A percentile compares a stretch with the other conserved stretches of the same genome.
These are phyloP conservation scores for Pseudolaguvia tuberculata DNA, from an alignment of 2,113 vertebrate genomes.

Conservation along the genomic window DNA sequence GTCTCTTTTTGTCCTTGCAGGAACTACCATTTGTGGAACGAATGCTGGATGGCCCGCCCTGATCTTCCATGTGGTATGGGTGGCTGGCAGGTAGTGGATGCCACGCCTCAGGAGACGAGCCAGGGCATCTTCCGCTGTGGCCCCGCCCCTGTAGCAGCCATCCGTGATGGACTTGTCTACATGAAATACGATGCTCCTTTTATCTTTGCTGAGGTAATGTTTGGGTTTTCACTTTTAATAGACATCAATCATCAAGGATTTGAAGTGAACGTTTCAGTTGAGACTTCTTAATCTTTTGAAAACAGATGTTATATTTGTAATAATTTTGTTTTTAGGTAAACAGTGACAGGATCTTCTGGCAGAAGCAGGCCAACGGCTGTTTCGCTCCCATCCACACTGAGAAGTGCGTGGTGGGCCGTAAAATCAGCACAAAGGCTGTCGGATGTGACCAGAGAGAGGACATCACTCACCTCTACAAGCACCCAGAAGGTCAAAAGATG, in stretches of 20 bases:
- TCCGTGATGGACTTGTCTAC: slow-evolving; percentile 80
- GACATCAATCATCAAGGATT: too few relatives aligned
- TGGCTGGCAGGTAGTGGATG: slow-evolving; percentile 82
- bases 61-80: slow-evolving; percentile 74
- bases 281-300: too few relatives aligned
- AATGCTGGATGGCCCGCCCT: slow-evolving; percentile 87
- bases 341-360: slow-evolving; percentile 88
- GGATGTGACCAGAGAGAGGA: slow-evolving; percentile 71
- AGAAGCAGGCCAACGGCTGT: slow-evolving; percentile 70
- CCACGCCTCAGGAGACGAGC: slow-evolving; percentile 83
- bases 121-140: slow-evolving; percentile 84
- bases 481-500: slow-evolving; percentile 59
- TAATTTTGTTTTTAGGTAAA: slow-evolving; percentile 78
- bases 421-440: slow-evolving; percentile 80
- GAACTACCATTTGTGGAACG: slow-evolving; percentile 95
- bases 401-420: slow-evolving; percentile 72
- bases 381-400: slow-evolving; percentile 68
- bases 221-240: not conserved
- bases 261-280: too few relatives aligned
- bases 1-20: slow-evolving; percentile 54
- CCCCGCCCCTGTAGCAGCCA: slow-evolving; percentile 78
- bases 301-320: too few relatives aligned
- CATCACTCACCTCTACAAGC: slow-evolving; percentile 80
- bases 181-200: slow-evolving; percentile 80
- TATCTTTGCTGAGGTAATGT: slow-evolving; percentile 83